Percentiles rank a stretch among this genome's conserved stretches.
These are phyloP conservation scores for Halcyon senegalensis DNA, from an alignment of 2,113 vertebrate species.

Conservation along the genomic window DNA sequence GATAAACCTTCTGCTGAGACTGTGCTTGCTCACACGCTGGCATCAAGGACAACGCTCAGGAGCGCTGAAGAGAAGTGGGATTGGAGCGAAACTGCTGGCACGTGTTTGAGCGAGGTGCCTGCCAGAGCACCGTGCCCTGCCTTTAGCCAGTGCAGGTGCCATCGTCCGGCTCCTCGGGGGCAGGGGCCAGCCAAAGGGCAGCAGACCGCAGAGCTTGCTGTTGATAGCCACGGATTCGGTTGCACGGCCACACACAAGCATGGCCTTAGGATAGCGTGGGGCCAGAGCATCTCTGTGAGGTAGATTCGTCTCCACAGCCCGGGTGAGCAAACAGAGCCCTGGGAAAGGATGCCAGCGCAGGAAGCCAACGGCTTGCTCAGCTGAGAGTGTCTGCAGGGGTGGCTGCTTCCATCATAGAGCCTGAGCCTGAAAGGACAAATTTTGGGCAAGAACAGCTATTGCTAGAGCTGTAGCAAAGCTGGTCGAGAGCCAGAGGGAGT, in stretches of 20 bases:
- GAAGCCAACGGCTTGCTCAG: neutral
- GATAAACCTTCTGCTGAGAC: conserved; percentile 24
- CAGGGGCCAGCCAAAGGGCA: neutral
- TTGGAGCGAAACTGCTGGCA: neutral
- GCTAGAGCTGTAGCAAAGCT: neutral
- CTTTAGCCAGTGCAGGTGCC: neutral
- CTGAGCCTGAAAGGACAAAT: neutral
- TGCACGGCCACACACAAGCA: neutral
- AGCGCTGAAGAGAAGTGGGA: neutral
- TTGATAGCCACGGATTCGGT: neutral
- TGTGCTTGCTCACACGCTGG: neutral
- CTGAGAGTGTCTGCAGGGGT: neutral
- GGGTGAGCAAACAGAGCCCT: neutral
- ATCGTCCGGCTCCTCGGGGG: neutral
- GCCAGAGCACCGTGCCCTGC: neutral
- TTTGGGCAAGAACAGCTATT: neutral
- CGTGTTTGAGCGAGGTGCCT: neutral
- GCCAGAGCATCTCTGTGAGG: neutral
- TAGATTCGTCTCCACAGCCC: neutral
- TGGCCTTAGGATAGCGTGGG: neutral
- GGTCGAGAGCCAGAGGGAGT: neutral
- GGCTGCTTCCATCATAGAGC: neutral
- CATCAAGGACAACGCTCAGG: neutral
- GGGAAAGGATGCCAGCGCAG: neutral
- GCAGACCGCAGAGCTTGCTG: neutral